These are phyloP conservation scores for Drosophila ananassae DNA, from an alignment of 1,140 invertebrate species.

Conservation along the genomic window DNA sequence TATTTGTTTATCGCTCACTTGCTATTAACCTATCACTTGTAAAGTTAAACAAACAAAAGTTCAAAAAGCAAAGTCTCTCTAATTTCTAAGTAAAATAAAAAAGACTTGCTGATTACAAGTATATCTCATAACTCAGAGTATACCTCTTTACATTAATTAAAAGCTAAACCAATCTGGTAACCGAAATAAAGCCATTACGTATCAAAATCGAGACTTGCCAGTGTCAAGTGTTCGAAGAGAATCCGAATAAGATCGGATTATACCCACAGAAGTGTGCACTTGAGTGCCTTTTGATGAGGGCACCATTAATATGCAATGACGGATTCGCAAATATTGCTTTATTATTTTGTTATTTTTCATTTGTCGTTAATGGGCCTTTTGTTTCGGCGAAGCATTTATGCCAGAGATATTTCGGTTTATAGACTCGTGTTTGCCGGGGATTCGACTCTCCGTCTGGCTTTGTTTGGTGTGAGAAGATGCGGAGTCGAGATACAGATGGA, in stretches of 20 bases:
- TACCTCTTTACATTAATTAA: slow-evolving; percentile 5
- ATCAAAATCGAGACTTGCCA: slow-evolving; percentile 35
- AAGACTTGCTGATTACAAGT: no score
- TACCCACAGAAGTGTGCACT: slow-evolving; percentile 33
- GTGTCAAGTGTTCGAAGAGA: slow-evolving; percentile 34
- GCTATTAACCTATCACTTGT: slow-evolving; percentile 1
- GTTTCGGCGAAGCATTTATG: slow-evolving; percentile 42
- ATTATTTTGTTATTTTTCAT: slow-evolving; percentile 36
- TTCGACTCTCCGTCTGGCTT: slow-evolving; percentile 17
- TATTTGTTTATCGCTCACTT: neutral
- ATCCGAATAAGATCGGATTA: slow-evolving; percentile 41
- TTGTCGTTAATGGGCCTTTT: slow-evolving; percentile 72
- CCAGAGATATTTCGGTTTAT: slow-evolving; percentile 45
- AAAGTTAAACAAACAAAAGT: neutral
- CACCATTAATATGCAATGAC: slow-evolving; percentile 58
- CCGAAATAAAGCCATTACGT: slow-evolving; percentile 24
- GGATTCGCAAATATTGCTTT: slow-evolving; percentile 39
- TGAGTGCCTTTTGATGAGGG: slow-evolving; percentile 51
- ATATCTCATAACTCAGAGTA: neutral
- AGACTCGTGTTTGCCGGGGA: slow-evolving; percentile 24
- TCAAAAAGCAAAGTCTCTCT: neutral
- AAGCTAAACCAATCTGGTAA: slow-evolving; percentile 6
- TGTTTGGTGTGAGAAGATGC: slow-evolving; percentile 65
- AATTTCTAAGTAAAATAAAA: neutral
- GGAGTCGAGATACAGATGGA: slow-evolving; percentile 67